phyloP scores from a whole-genome alignment of 2,113 vertebrate species.

The Erpornis zantholeuca region DNA sequence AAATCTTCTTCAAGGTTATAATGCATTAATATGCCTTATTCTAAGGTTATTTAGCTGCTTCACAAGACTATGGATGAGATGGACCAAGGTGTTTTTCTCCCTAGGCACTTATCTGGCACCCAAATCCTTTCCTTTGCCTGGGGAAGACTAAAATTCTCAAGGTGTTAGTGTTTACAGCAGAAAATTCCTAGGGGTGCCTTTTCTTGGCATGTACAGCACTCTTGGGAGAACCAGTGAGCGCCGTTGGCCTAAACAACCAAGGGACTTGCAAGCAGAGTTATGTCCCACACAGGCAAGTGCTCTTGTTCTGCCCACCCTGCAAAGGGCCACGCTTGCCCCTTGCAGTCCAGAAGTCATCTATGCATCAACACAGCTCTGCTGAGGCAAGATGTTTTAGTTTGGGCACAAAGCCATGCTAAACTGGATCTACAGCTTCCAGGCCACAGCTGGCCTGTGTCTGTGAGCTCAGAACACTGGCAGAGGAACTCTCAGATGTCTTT shows the following conservation, averaged over 20 bases:
- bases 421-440: neutral
- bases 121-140: neutral
- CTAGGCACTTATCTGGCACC: neutral
- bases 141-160: neutral
- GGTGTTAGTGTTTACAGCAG: neutral
- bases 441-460: neutral
- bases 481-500: neutral
- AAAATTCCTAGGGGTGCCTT: neutral
- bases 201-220: neutral
- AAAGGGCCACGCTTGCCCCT: neutral
- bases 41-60: neutral
- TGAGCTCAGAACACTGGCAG: neutral
- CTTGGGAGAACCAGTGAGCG: neutral
- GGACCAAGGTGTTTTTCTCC: neutral
- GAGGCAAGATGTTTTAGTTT: neutral
- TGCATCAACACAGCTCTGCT: neutral
- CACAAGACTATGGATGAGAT: neutral
- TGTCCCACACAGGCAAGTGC: neutral
- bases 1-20: neutral
- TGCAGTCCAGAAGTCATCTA: neutral
- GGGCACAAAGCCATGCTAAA: neutral
- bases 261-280: neutral
- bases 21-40: neutral
- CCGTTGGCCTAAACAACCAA: neutral
- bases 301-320: neutral